Percentiles rank a stretch among this genome's conserved stretches.
Conservation (phyloP, 2,797 vertebrate species). For the Xiphorhynchus erythropygius region DNA sequence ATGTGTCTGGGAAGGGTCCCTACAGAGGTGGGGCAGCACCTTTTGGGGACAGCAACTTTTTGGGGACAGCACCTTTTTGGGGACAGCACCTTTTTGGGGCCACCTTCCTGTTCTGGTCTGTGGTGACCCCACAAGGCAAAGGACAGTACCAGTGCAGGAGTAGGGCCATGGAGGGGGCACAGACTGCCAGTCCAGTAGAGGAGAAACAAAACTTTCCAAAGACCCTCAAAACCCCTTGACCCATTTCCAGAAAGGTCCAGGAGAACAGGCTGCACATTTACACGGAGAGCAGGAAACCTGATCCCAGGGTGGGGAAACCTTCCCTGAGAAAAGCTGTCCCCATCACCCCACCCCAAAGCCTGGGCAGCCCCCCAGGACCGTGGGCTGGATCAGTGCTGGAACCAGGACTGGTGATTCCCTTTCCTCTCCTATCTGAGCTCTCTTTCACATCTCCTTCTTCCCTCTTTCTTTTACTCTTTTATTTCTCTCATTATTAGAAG, state of each 20-base stretch:
- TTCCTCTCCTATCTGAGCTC: background rate
- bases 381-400: background rate
- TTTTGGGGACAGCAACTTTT: background rate
- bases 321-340: fast-evolving
- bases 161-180: fast-evolving
- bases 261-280: fast-evolving
- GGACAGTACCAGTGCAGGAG: background rate
- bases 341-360: background rate
- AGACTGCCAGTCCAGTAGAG: fast-evolving
- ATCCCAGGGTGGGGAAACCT: too few relatives aligned
- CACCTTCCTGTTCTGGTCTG: fast-evolving
- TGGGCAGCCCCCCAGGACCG: background rate
- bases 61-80: too few relatives aligned
- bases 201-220: background rate
- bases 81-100: background rate
- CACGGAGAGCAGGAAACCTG: fast-evolving
- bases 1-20: background rate
- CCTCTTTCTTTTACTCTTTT: background rate
- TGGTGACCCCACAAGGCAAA: fast-evolving
- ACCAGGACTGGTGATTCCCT: background rate
- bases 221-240: fast-evolving
- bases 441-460: background rate
- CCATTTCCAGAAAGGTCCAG: background rate
- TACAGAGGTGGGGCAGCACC: background rate
- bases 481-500: background rate